These are phyloP conservation scores for Oligia latruncula DNA, from an alignment of 2,888 invertebrate genomes.

Conservation along the genomic window DNA sequence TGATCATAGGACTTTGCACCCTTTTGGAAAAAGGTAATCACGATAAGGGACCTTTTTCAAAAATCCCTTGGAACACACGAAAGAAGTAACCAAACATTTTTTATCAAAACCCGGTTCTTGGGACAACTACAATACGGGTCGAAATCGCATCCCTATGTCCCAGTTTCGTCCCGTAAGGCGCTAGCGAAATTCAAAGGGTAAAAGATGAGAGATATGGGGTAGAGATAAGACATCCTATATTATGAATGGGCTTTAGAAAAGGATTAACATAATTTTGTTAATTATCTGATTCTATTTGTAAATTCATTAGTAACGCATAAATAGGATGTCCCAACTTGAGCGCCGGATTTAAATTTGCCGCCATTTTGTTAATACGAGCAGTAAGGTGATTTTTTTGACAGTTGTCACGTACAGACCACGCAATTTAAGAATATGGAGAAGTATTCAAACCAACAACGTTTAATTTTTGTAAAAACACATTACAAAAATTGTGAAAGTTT, in stretches of 20 bases:
- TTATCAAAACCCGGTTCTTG: conserved; percentile 34
- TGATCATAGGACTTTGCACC: not conserved
- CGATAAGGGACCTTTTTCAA: conserved; percentile 33
- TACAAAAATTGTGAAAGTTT: too few species aligned
- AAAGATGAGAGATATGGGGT: conserved; percentile 31
- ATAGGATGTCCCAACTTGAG: not conserved
- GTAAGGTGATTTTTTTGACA: too few species aligned
- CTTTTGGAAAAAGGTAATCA: conserved; percentile 31
- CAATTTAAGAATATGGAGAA: too few species aligned
- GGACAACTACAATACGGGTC: conserved; percentile 35
- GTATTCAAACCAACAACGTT: too few species aligned
- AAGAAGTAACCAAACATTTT: conserved; percentile 28
- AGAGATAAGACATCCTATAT: conserved; percentile 12
- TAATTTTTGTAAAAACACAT: too few species aligned
- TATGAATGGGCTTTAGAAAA: not conserved
- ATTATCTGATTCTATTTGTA: not conserved
- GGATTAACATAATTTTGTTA: not conserved
- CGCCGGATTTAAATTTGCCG: too few species aligned
- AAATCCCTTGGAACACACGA: conserved; percentile 23
- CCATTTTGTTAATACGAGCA: too few species aligned
- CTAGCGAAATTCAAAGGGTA: conserved; percentile 47
- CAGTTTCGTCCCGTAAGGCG: conserved; percentile 34
- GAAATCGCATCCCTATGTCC: conserved; percentile 23
- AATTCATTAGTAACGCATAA: not conserved
- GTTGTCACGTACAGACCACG: too few species aligned